A percentile compares a stretch with the other conserved stretches of the same genome.
Conservation (phyloP, 2,888 invertebrate genomes). For the Cerastis rubricosa region DNA sequence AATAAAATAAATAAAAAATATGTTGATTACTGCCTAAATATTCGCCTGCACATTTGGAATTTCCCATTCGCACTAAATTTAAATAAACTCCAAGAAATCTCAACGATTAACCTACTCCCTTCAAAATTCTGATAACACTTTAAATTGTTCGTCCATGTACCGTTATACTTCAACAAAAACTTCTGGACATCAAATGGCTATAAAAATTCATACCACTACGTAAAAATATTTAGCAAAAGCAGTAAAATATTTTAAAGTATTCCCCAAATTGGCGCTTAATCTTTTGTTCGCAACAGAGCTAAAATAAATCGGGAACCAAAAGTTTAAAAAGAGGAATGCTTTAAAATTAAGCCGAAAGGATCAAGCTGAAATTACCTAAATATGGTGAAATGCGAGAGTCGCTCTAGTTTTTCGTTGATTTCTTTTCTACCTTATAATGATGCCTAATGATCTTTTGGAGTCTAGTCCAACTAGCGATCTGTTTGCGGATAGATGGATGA, state of each 20-base stretch:
- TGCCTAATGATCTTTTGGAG: too few species aligned
- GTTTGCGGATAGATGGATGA: too few species aligned
- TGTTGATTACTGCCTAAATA: not conserved
- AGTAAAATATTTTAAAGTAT: slow-evolving; percentile 62
- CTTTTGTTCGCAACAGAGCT: slow-evolving; percentile 51
- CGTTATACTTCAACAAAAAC: slow-evolving; percentile 34
- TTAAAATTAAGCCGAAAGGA: slow-evolving; percentile 27
- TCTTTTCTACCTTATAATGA: not conserved
- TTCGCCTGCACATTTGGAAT: not conserved
- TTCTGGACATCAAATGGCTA: slow-evolving; percentile 55
- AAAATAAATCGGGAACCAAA: slow-evolving; percentile 60
- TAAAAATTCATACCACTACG: slow-evolving; percentile 71
- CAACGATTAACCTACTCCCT: slow-evolving; percentile 45
- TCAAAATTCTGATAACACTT: slow-evolving; percentile 23
- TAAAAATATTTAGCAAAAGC: slow-evolving; percentile 47
- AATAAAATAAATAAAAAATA: too few species aligned
- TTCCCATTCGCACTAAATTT: not conserved
- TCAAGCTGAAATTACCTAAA: slow-evolving; percentile 34
- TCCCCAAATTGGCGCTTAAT: slow-evolving; percentile 65
- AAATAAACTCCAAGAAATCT: slow-evolving; percentile 1
- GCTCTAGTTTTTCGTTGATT: slow-evolving; percentile 6
- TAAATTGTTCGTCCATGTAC: slow-evolving; percentile 18
- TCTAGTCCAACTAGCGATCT: too few species aligned
- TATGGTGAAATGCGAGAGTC: not conserved
- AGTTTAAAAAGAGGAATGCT: slow-evolving; percentile 16